phyloP scores from a whole-genome alignment of 1,140 invertebrate species.

The Philopotamus ludificatus region DNA sequence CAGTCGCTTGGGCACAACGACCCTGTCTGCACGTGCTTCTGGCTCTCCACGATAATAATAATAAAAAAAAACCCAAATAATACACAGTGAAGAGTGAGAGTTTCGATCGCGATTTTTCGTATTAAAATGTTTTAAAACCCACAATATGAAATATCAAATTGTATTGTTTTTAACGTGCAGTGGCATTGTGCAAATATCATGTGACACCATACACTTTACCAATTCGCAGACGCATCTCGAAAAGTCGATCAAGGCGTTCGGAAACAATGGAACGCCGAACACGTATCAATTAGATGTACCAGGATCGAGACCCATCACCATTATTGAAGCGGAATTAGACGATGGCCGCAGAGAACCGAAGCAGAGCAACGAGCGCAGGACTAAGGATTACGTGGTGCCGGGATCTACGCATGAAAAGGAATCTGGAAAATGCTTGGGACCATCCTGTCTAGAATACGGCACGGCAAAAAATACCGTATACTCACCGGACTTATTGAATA shows the following conservation, averaged over 20 bases:
- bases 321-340: conserved; percentile 51
- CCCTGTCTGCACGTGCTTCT: conserved; percentile 8
- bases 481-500: conserved; percentile 56
- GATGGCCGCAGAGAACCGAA: conserved; percentile 27
- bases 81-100: conserved; percentile 11
- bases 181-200: background rate
- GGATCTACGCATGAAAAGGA: conserved; percentile 52
- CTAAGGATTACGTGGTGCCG: conserved; percentile 48
- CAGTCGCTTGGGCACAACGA: conserved; percentile 27
- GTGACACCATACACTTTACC: conserved; percentile 39
- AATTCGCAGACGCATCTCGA: conserved; percentile 35
- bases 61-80: background rate
- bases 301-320: conserved; percentile 56
- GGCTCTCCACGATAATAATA: background rate
- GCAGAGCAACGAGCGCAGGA: conserved; percentile 31
- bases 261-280: conserved; percentile 1
- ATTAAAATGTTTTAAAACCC: background rate
- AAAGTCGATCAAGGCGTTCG: conserved; percentile 22
- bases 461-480: conserved; percentile 46
- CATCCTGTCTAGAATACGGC: conserved; percentile 51
- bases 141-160: background rate
- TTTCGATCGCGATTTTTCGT: background rate
- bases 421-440: conserved; percentile 50
- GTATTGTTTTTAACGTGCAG: background rate
- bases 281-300: conserved; percentile 54